A percentile compares a stretch with the other conserved stretches of the same genome.
These are phyloP conservation scores for Patella pellucida DNA, from an alignment of 2,888 invertebrate species.

Conservation along the genomic window DNA sequence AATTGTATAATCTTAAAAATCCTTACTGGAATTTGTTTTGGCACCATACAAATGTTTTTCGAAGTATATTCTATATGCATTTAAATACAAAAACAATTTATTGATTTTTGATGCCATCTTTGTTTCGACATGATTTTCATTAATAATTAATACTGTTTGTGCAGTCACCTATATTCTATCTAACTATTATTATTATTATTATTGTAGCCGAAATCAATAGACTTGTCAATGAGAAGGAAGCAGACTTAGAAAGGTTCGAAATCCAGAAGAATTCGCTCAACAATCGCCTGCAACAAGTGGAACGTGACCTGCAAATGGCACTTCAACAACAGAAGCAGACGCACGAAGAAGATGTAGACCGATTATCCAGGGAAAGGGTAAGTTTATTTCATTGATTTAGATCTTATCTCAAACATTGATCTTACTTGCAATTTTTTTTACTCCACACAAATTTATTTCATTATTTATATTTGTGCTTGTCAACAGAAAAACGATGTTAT, in stretches of 20 bases:
- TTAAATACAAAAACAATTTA: no score
- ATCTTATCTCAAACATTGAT: no score
- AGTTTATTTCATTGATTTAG: not conserved
- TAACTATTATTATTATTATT: not conserved
- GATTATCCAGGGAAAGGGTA: constrained; percentile 70
- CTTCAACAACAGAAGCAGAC: constrained; percentile 70
- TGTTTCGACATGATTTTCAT: not conserved
- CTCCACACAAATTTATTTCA: no score
- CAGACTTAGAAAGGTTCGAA: constrained; percentile 68
- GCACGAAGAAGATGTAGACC: constrained; percentile 71
- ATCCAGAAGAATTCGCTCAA: constrained; percentile 77
- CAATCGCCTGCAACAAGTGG: constrained; percentile 83
- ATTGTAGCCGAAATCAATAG: constrained; percentile 68
- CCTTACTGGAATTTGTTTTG: no score
- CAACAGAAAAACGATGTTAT: no score
- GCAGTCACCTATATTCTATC: not conserved
- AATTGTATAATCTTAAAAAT: no score
- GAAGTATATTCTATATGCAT: no score
- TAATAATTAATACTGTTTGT: not conserved
- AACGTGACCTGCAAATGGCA: constrained; percentile 70
- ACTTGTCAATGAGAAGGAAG: constrained; percentile 68
- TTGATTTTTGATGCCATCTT: no score
- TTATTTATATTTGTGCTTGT: no score
- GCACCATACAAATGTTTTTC: no score
- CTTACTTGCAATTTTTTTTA: no score